phyloP scores from a whole-genome alignment of 2,888 invertebrate genomes.

The Lingula anatina region DNA sequence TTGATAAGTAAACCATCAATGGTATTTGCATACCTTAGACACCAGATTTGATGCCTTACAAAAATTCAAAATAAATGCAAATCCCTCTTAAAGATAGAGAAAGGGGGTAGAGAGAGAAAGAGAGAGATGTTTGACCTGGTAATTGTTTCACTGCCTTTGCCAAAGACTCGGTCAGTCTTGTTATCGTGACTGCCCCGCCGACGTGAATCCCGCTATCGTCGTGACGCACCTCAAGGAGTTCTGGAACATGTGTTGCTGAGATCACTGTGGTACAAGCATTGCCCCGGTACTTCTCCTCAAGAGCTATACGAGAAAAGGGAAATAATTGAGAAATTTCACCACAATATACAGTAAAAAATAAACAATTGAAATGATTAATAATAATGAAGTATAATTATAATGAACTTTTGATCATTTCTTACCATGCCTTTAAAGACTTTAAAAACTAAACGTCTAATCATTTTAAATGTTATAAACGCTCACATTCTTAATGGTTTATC shows the following conservation, averaged over 20 bases:
- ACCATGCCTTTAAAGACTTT: too few species aligned
- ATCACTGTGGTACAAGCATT: slow-evolving; percentile 72
- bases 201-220: slow-evolving; percentile 60
- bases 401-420: background rate
- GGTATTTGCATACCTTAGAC: too few species aligned
- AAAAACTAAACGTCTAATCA: too few species aligned
- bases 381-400: background rate
- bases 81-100: too few species aligned
- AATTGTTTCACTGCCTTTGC: slow-evolving; percentile 56
- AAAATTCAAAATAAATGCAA: too few species aligned
- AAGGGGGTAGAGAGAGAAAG: background rate
- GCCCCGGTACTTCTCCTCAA: too few species aligned
- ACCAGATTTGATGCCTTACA: too few species aligned
- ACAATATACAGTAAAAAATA: slow-evolving; percentile 76
- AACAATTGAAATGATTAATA: background rate
- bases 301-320: too few species aligned
- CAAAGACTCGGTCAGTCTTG: slow-evolving; percentile 66
- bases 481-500: too few species aligned
- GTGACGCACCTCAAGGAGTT: slow-evolving; percentile 61
- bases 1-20: too few species aligned
- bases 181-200: slow-evolving; percentile 73
- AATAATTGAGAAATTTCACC: too few species aligned
- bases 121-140: slow-evolving; percentile 40
- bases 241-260: slow-evolving; percentile 63
- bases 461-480: too few species aligned